Conservation (phyloP, 2,888 invertebrate species). For the Zhuqinia jingwanae region DNA sequence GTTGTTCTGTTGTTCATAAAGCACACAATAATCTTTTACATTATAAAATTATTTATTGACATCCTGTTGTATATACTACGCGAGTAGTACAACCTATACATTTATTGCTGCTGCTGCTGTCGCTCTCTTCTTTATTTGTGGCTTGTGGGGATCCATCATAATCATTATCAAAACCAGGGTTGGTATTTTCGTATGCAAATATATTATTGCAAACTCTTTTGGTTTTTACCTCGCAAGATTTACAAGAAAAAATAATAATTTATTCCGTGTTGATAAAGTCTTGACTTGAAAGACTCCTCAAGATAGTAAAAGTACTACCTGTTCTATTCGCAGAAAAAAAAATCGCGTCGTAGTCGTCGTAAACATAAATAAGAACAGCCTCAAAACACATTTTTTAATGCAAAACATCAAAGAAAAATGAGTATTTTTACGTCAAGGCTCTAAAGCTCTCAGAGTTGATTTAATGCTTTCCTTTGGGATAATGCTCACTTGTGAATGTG, state of each 20-base stretch:
- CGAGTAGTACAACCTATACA: neutral
- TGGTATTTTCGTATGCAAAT: conserved; percentile 53
- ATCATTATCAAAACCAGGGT: conserved; percentile 10
- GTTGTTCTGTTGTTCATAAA: neutral
- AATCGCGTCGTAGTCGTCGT: neutral
- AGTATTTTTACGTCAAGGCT: conserved; percentile 29
- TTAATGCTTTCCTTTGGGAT: conserved; percentile 60
- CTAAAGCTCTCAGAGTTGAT: conserved; percentile 52
- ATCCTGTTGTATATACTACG: conserved; percentile 6
- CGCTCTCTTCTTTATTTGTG: conserved; percentile 21
- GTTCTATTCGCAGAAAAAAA: no score
- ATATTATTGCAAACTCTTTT: conserved; percentile 24
- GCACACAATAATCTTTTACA: conserved; percentile 6
- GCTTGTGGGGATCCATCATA: conserved; percentile 46
- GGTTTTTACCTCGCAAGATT: neutral
- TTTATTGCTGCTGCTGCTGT: neutral
- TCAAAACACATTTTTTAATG: neutral
- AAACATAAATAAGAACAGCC: neutral
- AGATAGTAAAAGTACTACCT: no score
- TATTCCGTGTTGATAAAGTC: no score
- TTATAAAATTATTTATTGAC: conserved; percentile 15
- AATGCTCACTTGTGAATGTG: conserved; percentile 63
- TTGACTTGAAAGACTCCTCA: no score
- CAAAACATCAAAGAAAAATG: conserved; percentile 34
- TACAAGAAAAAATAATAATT: neutral